phyloP scores from a whole-genome alignment of 2,113 vertebrate genomes.

The Elgaria multicarinata region DNA sequence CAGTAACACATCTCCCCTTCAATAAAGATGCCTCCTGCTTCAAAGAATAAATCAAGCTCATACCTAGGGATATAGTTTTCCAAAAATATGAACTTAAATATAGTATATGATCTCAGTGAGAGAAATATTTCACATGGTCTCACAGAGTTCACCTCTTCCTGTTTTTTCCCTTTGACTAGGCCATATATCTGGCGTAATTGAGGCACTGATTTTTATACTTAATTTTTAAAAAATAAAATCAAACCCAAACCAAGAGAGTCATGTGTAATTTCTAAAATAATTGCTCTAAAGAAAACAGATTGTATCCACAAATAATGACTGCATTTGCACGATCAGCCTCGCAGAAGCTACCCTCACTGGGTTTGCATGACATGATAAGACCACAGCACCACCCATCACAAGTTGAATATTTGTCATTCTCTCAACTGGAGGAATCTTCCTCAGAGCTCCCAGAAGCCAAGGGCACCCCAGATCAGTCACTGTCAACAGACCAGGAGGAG shows the following conservation, averaged over 20 bases:
- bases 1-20: conserved; percentile 5
- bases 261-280: background rate
- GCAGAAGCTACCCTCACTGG: too few species aligned
- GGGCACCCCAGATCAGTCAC: too few species aligned
- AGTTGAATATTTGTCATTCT: too few species aligned
- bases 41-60: background rate
- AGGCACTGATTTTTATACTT: background rate
- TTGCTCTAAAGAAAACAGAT: background rate
- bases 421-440: too few species aligned
- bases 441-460: too few species aligned
- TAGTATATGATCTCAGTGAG: background rate
- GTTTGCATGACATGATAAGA: too few species aligned
- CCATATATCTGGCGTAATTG: background rate
- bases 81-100: conserved; percentile 8
- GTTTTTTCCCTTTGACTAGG: background rate
- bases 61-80: background rate
- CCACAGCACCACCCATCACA: too few species aligned
- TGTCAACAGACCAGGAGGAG: too few species aligned
- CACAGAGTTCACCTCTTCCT: background rate
- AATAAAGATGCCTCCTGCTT: background rate
- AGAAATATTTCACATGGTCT: background rate
- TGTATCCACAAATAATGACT: background rate
- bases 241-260: background rate
- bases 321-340: too few species aligned
- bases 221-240: background rate